Evolutionary conservation across 2,888 invertebrate species (phyloP), one percentile per base, ranked within the genome.

Genomic region (Myopa testacea): DNA sequence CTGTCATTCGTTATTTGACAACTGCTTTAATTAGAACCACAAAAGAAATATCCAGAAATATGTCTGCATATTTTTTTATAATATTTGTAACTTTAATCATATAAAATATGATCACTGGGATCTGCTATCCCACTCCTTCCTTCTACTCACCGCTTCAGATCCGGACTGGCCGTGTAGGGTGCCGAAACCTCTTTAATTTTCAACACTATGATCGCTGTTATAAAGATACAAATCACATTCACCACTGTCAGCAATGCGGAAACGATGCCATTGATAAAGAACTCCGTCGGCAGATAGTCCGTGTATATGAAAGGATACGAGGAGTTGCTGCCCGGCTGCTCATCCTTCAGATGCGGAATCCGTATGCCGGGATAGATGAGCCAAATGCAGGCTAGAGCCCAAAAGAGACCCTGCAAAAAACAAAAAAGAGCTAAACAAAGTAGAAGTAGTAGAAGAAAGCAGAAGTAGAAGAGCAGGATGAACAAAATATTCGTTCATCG

Each of bases 151-250:
- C 94, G 90, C 81, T 93, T 92, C 72, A 95, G 90, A 84, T 93
- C 93, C 38, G 93, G 93, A 80, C 93, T 93, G 0, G 94, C 94
- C 0, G 94, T 94, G 84, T 94, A 93, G 0, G 95, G 95, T 73
- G 95, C 95, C 0, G 94, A 94, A 10, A 95, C 95, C 89, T 95
- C 95, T 87, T 96, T 96, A 81, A 95, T 94, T 92, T 95, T 95
- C 72, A 96, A 89, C 79, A 95, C 93, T 80, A 95, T 91, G 83
- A 95, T 93, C 3, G 95, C 95, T 73, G 95, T 94, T 83, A 94
- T 92, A 86, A 95, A 94, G 85, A 96, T 96, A 88, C 95, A 95
- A 84, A 94, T 91, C 79, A 96, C 95, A 88, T 96, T 96, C 55
- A 96, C 92, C 72, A 95, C 91, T 3, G 95, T 95, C 74, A 96